Percentiles rank a stretch among this genome's conserved stretches.
Evolutionary conservation across 2,113 vertebrate species (phyloP).

Genomic region (Spermophilus dauricus): DNA sequence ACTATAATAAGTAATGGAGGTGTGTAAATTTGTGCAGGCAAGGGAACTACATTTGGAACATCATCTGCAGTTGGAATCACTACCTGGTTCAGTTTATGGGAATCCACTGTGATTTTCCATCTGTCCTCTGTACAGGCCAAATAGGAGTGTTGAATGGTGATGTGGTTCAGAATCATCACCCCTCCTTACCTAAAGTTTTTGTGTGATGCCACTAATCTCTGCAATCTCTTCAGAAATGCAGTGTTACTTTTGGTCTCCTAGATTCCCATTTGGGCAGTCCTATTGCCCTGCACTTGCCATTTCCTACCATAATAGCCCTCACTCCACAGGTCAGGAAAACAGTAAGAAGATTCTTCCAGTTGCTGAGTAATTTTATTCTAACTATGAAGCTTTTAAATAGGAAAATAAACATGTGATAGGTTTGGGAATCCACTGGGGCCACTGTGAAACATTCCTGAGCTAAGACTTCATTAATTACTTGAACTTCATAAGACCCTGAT

Average conservation of each 20-base stretch:
- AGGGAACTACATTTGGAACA: constrained; percentile 19
- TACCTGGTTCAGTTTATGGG: neutral
- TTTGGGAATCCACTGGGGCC: no score
- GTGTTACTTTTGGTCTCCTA: neutral
- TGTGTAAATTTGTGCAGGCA: neutral
- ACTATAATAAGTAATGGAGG: neutral
- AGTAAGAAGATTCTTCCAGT: neutral
- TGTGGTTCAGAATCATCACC: neutral
- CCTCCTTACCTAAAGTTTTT: neutral
- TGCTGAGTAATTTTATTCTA: neutral
- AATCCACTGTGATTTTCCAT: neutral
- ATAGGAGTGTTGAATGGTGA: neutral
- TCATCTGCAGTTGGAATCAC: neutral
- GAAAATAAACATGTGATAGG: neutral
- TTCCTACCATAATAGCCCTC: neutral
- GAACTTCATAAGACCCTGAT: neutral
- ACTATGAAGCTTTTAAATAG: neutral
- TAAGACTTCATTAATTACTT: neutral
- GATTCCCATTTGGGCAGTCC: neutral
- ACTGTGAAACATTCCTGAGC: neutral
- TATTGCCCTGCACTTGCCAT: neutral
- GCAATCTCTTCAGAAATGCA: neutral
- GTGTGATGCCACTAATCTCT: neutral
- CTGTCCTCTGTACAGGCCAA: neutral
- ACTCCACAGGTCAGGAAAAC: neutral